These are phyloP conservation scores for Sinocyclocheilus maitianheensis DNA, from an alignment of 2,113 vertebrate species.

Conservation along the genomic window DNA sequence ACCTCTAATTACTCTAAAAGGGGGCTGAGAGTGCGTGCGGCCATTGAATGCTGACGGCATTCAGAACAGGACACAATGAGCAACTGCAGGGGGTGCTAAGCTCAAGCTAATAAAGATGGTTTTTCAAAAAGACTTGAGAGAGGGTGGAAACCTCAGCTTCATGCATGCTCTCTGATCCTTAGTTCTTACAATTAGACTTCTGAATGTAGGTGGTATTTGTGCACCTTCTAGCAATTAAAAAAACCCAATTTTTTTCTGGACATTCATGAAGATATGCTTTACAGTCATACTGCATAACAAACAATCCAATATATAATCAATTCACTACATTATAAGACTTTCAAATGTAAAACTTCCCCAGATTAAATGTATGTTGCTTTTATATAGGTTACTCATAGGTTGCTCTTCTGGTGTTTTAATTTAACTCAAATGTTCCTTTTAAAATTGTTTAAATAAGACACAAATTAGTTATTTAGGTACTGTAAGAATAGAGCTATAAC, in stretches of 20 bases:
- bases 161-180: conserved; percentile 46
- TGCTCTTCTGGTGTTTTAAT: background rate
- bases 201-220: conserved; percentile 27
- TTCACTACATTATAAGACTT: background rate
- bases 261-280: background rate
- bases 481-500: background rate
- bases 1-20: conserved; percentile 78
- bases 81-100: conserved; percentile 81
- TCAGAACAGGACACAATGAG: conserved; percentile 66
- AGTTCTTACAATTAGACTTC: conserved; percentile 17
- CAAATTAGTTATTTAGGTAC: background rate
- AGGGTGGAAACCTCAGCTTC: conserved; percentile 10
- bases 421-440: background rate
- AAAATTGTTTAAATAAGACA: background rate
- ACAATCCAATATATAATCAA: background rate
- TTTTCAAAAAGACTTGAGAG: conserved; percentile 40
- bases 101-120: conserved; percentile 73
- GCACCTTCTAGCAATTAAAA: background rate
- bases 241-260: background rate
- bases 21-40: conserved; percentile 66
- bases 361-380: too few species aligned
- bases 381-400: too few species aligned
- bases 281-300: background rate
- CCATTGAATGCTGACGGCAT: conserved; percentile 53
- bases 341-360: background rate